These are phyloP conservation scores for Cotesia chilonis DNA, from an alignment of 1,140 invertebrate species.

Conservation along the genomic window DNA sequence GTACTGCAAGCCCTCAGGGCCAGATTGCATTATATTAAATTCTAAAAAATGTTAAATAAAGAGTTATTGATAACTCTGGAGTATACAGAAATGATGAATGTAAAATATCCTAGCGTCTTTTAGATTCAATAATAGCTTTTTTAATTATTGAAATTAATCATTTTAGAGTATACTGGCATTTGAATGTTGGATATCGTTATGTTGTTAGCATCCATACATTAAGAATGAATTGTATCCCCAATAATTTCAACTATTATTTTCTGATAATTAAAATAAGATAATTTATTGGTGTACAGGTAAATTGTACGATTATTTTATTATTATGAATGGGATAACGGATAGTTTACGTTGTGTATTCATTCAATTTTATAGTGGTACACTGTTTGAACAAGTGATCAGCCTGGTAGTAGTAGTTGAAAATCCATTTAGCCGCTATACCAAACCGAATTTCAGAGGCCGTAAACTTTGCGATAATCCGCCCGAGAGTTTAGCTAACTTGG, in stretches of 20 bases:
- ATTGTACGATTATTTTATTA: slow-evolving; percentile 1
- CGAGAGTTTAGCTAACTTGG: slow-evolving; percentile 14
- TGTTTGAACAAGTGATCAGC: slow-evolving; percentile 3
- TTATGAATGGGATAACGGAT: background rate
- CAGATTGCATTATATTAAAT: no score
- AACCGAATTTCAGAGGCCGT: slow-evolving; percentile 8
- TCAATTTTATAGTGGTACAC: slow-evolving; percentile 9
- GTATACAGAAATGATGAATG: background rate
- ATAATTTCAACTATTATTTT: no score
- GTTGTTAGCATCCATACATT: no score
- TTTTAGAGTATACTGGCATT: no score
- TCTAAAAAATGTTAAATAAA: background rate
- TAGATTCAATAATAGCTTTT: no score
- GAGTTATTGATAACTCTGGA: background rate
- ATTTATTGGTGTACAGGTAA: background rate
- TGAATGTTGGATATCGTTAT: no score
- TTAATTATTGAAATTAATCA: no score
- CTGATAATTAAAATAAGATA: background rate
- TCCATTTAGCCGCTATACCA: slow-evolving; percentile 21
- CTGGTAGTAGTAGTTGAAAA: background rate
- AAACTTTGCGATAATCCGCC: slow-evolving; percentile 11
- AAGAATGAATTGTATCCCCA: no score
- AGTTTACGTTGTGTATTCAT: slow-evolving; percentile 15
- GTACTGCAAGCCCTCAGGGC: no score
- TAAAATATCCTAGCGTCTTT: no score